Evolutionary conservation across 2,113 vertebrate genomes (phyloP).

Genomic region (Aramus guarauna): DNA sequence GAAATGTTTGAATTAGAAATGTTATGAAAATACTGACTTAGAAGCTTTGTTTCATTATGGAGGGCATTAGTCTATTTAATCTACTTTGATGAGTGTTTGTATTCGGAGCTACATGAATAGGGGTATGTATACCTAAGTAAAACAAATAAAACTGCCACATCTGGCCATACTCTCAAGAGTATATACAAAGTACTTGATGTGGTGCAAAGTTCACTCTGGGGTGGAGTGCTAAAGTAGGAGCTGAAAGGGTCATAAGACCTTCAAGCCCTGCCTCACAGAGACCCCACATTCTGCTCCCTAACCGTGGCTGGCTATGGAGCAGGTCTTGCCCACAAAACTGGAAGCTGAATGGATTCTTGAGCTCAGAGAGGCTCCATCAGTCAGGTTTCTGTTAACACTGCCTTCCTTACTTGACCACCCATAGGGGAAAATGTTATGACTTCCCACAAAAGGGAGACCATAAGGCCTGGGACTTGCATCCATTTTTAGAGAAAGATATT

Average conservation of each 20-base stretch:
- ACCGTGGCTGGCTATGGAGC: neutral
- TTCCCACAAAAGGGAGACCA: neutral
- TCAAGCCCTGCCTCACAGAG: neutral
- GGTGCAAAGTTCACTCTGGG: neutral
- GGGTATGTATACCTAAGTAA: neutral
- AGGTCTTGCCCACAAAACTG: neutral
- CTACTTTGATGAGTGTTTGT: neutral
- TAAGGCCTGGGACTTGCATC: neutral
- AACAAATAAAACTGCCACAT: neutral
- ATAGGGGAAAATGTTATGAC: neutral
- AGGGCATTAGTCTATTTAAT: neutral
- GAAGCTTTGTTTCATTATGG: neutral
- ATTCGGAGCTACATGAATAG: neutral
- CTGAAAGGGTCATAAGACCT: neutral
- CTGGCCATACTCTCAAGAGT: neutral
- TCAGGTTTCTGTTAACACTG: neutral
- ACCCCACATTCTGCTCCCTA: neutral
- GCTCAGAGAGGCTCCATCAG: neutral
- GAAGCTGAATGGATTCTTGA: neutral
- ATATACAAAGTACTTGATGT: neutral
- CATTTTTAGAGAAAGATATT: neutral
- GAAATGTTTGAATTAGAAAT: neutral
- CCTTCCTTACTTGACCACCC: neutral
- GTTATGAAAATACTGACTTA: neutral
- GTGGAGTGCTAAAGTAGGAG: neutral